Evolutionary conservation across 2,888 invertebrate species (phyloP), one percentile per base, ranked within the genome.

Genomic region (Trissolcus brochymenae): DNA sequence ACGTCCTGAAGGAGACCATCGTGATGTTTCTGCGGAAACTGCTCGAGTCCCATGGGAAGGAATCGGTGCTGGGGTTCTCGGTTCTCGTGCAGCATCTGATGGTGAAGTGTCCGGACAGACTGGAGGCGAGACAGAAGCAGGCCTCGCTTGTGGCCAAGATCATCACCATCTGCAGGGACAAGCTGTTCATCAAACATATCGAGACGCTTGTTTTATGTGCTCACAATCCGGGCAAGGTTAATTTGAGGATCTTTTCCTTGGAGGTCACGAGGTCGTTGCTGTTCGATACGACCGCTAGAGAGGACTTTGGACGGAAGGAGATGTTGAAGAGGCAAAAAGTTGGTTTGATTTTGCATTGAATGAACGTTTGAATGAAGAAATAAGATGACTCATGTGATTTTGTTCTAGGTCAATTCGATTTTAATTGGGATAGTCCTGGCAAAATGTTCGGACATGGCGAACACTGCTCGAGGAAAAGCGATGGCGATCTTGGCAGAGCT

Each of bases 391-490:
- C n/a, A n/a, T n/a, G n/a, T n/a, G 35, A 35, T 11, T 35, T 25
- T 0, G 2, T 25, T 35, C 6, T 11, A 35, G 35, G 7, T 35
- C 2, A 84, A 72, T 46, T 83, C 46, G 67, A 82, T 87, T 46
- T 79, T 92, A 7, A 82, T 93, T 73, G 90, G 90, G 14, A 91
- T 91, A 4, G 88, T 92, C 59, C 89, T 91, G 78, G 90, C 90
- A 53, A 90, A 92, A 49, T 91, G 91, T 64, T 82, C 89, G 66
- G 93, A 94, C 86, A 88, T 87, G 6, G 92, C 93, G 1, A 90
- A 91, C 80, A 89, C 91, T 77, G 76, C 75, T 1, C 90, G 94
- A 54, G 91, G 92, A 54, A 91, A 93, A 84, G 93, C 94, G 2
- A 90, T 94, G 78, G 85, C 90, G 3, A 89, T 92, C 11, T 89